phyloP scores from a whole-genome alignment of 2,113 vertebrate genomes.

The Ctenomys sociabilis region DNA sequence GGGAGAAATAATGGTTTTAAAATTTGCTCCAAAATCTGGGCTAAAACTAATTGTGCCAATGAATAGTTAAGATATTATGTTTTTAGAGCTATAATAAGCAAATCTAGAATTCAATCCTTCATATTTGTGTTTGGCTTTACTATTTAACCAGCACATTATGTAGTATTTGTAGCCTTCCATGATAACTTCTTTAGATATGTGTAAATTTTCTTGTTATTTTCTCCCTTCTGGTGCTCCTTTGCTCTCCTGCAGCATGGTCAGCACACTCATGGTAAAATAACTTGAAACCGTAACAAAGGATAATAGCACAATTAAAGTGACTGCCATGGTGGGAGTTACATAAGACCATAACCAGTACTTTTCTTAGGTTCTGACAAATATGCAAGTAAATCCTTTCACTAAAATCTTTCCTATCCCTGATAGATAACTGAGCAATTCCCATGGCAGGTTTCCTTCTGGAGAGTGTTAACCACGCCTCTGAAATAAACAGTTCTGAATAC shows the following conservation, averaged over 20 bases:
- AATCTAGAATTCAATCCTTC: not conserved
- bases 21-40: not conserved
- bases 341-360: not conserved
- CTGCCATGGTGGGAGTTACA: not conserved
- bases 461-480: constrained; percentile 43
- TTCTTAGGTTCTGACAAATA: not conserved
- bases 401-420: not conserved
- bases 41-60: not conserved
- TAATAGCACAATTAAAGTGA: not conserved
- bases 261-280: not conserved
- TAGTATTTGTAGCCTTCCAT: not conserved
- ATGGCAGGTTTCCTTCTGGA: not conserved
- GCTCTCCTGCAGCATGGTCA: too few species aligned
- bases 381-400: not conserved
- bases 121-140: not conserved
- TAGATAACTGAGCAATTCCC: not conserved
- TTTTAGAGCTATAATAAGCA: not conserved
- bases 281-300: not conserved
- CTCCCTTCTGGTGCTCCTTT: not conserved
- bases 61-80: not conserved
- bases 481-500: not conserved
- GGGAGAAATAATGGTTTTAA: not conserved
- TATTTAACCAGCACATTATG: not conserved
- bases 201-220: not conserved
- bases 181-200: not conserved